phyloP scores from a whole-genome alignment of 1,140 invertebrate genomes.

The Lordiphosa collinella region DNA sequence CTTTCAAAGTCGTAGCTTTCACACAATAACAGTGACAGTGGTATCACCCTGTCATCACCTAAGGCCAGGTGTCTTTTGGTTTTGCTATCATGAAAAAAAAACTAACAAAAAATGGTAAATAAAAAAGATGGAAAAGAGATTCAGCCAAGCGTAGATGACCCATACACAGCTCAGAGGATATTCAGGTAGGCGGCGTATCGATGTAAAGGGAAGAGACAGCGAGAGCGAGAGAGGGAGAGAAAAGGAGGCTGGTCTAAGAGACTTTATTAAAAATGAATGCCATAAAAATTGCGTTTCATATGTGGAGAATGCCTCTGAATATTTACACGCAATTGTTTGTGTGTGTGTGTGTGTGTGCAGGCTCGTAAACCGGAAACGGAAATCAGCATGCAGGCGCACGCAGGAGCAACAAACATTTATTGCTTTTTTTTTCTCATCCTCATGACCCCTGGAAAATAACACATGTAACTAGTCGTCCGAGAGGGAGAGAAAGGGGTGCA shows the following conservation, averaged over 20 bases:
- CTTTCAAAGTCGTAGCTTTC: no score
- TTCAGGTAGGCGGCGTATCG: conserved; percentile 34
- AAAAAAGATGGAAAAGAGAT: conserved; percentile 21
- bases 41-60: no score
- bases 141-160: conserved; percentile 27
- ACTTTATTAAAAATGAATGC: conserved; percentile 70
- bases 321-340: no score
- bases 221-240: no score
- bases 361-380: conserved; percentile 51
- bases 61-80: conserved; percentile 6
- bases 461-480: conserved; percentile 24
- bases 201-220: neutral
- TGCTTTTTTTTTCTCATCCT: conserved; percentile 14
- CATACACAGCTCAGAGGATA: conserved; percentile 19
- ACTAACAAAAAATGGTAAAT: no score
- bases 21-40: no score
- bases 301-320: conserved; percentile 59
- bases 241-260: conserved; percentile 14
- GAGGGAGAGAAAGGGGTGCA: neutral
- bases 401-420: conserved; percentile 21
- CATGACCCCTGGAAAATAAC: conserved; percentile 1
- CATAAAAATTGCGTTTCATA: conserved; percentile 66
- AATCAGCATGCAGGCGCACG: conserved; percentile 53
- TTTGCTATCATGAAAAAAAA: neutral
- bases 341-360: conserved; percentile 19